These are phyloP conservation scores for Acanthosepion pharaonis DNA, from an alignment of 2,888 invertebrate species.

Conservation along the genomic window DNA sequence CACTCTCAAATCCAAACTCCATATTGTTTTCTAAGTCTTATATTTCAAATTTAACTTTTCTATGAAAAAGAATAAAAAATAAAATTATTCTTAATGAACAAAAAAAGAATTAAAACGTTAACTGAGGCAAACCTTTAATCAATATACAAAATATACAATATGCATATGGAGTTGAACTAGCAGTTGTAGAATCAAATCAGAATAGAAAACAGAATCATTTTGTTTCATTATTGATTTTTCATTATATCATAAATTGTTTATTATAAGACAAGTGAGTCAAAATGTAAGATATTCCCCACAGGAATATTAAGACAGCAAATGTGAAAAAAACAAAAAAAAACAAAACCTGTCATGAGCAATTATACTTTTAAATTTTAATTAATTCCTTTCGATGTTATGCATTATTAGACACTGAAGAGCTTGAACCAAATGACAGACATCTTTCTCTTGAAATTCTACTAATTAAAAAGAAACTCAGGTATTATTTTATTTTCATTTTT, in stretches of 20 bases:
- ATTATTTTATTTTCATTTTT: no score
- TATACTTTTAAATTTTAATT: not conserved
- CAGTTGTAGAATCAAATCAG: not conserved
- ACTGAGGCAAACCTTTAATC: not conserved
- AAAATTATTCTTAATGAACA: no score
- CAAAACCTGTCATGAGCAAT: not conserved
- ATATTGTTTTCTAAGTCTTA: not conserved
- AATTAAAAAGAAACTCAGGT: not conserved
- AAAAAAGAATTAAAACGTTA: not conserved
- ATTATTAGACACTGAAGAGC: not conserved
- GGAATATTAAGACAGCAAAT: not conserved
- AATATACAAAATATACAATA: not conserved
- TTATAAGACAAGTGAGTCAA: not conserved
- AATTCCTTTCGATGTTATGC: not conserved
- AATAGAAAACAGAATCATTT: not conserved
- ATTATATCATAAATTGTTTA: not conserved
- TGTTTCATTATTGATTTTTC: not conserved
- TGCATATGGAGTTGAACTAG: accelerated
- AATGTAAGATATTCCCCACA: not conserved
- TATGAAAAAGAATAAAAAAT: not conserved
- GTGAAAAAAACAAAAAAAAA: not conserved
- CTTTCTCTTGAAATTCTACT: not conserved
- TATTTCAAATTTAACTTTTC: not conserved
- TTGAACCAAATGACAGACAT: not conserved
- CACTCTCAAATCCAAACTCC: not conserved